A percentile compares a stretch with the other conserved stretches of the same genome.
Conservation (phyloP, 2,113 vertebrate genomes). For the Triplophysa rosa region DNA sequence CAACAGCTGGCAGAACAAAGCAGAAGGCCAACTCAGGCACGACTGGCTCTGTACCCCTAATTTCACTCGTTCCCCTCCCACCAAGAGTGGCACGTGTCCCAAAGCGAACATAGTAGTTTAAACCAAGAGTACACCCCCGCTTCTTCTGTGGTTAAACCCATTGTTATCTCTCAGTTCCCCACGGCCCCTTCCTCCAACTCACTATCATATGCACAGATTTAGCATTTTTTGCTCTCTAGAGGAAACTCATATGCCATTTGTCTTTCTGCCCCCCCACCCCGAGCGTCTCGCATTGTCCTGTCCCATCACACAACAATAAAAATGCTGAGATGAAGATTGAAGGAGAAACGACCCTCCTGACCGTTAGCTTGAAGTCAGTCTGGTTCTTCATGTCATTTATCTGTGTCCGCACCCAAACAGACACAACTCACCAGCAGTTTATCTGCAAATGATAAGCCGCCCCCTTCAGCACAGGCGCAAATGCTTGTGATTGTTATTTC, state of each 20-base stretch:
- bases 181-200: slow-evolving; percentile 37
- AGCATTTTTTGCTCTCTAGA: slow-evolving; percentile 53
- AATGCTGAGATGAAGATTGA: slow-evolving; percentile 55
- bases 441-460: slow-evolving; percentile 40
- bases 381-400: slow-evolving; percentile 41
- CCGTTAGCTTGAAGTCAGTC: slow-evolving; percentile 58
- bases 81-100: slow-evolving; percentile 62
- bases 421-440: slow-evolving; percentile 23
- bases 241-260: slow-evolving; percentile 60
- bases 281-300: slow-evolving; percentile 35
- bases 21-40: slow-evolving; percentile 33
- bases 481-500: slow-evolving; percentile 1
- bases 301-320: slow-evolving; percentile 60
- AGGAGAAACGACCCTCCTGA: slow-evolving; percentile 53
- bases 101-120: slow-evolving; percentile 46
- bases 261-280: slow-evolving; percentile 54
- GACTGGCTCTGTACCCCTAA: slow-evolving; percentile 26
- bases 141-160: slow-evolving; percentile 36
- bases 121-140: slow-evolving; percentile 48
- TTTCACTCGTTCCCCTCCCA: not conserved
- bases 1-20: slow-evolving; percentile 62
- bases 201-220: slow-evolving; percentile 47
- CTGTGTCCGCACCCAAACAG: slow-evolving; percentile 39
- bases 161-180: slow-evolving; percentile 44
- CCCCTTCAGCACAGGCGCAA: slow-evolving; percentile 7